Conservation (phyloP, 2,888 invertebrate genomes). For the Drosophila emarginata region DNA sequence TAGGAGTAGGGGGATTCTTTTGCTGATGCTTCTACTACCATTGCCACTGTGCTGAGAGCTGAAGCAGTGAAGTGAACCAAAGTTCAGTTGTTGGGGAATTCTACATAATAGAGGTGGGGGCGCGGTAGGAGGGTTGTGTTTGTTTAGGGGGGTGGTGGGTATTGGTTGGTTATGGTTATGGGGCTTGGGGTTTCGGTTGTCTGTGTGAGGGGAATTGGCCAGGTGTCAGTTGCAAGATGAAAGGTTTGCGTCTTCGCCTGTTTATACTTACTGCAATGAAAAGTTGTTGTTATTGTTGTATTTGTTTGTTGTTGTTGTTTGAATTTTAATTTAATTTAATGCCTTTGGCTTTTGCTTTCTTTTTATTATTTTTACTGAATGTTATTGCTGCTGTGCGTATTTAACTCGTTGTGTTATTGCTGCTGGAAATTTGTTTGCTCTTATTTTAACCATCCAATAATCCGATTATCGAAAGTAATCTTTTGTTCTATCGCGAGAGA, state of each 20-base stretch:
- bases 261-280: slow-evolving; percentile 74
- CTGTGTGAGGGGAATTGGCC: slow-evolving; percentile 26
- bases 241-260: slow-evolving; percentile 30
- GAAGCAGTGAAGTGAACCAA: slow-evolving; percentile 64
- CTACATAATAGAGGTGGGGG: slow-evolving; percentile 39
- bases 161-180: slow-evolving; percentile 25
- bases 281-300: slow-evolving; percentile 39
- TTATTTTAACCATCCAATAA: slow-evolving; percentile 40
- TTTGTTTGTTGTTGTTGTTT: slow-evolving; percentile 18
- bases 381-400: slow-evolving; percentile 10
- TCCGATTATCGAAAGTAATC: slow-evolving; percentile 11
- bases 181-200: slow-evolving; percentile 8
- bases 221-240: slow-evolving; percentile 43
- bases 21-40: slow-evolving; percentile 6
- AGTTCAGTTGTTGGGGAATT: slow-evolving; percentile 50
- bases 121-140: not conserved
- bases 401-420: slow-evolving; percentile 14
- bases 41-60: slow-evolving; percentile 55
- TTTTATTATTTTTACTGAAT: slow-evolving; percentile 16
- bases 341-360: slow-evolving; percentile 15
- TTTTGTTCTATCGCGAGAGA: too few species aligned
- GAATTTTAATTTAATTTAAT: slow-evolving; percentile 17
- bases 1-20: not conserved
- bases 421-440: slow-evolving; percentile 11
- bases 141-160: slow-evolving; percentile 27